Evolutionary conservation across 1,140 invertebrate genomes (phyloP).

Genomic region (Pararge aegeria): DNA sequence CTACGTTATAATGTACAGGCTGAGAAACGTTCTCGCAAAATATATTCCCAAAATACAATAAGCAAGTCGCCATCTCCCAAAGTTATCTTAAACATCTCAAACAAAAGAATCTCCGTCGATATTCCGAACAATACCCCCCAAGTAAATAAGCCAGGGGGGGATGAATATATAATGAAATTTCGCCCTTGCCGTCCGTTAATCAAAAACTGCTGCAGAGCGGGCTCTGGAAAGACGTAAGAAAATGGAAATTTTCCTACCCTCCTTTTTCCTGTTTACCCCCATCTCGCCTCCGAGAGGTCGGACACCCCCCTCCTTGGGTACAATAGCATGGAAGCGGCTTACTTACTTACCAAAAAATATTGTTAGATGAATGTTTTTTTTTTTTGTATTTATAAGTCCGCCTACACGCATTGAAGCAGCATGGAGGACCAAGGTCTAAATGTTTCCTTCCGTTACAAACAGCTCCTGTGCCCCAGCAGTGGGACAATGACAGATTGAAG

Average conservation of each 20-base stretch:
- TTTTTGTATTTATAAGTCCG: too few species aligned
- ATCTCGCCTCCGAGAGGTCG: conserved; percentile 54
- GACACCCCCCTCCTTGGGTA: conserved; percentile 57
- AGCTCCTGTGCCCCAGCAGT: too few species aligned
- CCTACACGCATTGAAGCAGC: too few species aligned
- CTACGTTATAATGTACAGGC: too few species aligned
- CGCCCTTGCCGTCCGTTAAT: conserved; percentile 73
- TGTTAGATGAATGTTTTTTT: background rate
- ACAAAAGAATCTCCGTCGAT: conserved; percentile 42
- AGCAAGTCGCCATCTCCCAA: conserved; percentile 7
- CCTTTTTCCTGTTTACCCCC: conserved; percentile 74
- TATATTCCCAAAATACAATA: conserved; percentile 6
- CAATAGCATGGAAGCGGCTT: conserved; percentile 35
- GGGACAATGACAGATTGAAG: too few species aligned
- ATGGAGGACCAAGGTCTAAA: too few species aligned
- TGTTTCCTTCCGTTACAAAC: too few species aligned
- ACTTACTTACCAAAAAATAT: conserved; percentile 3
- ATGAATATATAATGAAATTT: conserved; percentile 78
- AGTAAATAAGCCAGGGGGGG: conserved; percentile 73
- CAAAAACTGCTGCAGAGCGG: conserved; percentile 74
- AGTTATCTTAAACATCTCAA: conserved; percentile 30
- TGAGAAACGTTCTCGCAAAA: background rate
- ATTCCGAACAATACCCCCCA: conserved; percentile 36
- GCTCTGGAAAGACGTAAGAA: conserved; percentile 72
- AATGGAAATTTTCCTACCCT: conserved; percentile 79